Evolutionary conservation across 2,113 vertebrate genomes (phyloP).

Genomic region (Callorhinus ursinus): DNA sequence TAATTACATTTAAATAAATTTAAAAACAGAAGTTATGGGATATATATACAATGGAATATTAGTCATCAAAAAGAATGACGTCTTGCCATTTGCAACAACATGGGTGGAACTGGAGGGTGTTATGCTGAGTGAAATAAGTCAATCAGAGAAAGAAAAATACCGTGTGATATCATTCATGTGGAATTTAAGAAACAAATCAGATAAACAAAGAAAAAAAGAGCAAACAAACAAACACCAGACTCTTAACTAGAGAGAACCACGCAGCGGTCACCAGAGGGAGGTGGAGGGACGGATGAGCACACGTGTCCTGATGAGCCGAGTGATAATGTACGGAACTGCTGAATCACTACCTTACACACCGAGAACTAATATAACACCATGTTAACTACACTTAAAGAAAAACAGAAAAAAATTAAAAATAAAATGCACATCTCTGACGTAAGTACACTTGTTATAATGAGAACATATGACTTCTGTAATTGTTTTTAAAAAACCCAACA

Average conservation of each 20-base stretch:
- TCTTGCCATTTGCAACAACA: neutral
- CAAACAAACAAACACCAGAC: neutral
- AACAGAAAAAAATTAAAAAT: neutral
- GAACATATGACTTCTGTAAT: neutral
- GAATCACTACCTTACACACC: neutral
- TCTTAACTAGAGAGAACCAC: neutral
- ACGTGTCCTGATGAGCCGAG: rapidly evolving
- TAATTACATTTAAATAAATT: too few species aligned
- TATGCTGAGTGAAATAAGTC: neutral
- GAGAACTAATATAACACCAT: neutral
- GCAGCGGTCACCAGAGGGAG: neutral
- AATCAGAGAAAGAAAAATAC: neutral
- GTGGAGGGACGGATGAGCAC: neutral
- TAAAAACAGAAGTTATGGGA: neutral
- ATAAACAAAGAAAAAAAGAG: neutral
- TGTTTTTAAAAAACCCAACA: neutral
- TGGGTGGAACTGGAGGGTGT: neutral
- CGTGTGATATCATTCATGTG: neutral
- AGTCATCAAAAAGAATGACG: neutral
- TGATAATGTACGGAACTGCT: too few species aligned
- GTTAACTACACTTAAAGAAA: neutral
- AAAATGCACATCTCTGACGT: neutral
- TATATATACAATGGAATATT: neutral
- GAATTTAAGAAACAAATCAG: neutral
- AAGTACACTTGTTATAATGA: neutral